These are phyloP conservation scores for Ptilorrhoa leucosticta DNA, from an alignment of 2,113 vertebrate species.

Conservation along the genomic window DNA sequence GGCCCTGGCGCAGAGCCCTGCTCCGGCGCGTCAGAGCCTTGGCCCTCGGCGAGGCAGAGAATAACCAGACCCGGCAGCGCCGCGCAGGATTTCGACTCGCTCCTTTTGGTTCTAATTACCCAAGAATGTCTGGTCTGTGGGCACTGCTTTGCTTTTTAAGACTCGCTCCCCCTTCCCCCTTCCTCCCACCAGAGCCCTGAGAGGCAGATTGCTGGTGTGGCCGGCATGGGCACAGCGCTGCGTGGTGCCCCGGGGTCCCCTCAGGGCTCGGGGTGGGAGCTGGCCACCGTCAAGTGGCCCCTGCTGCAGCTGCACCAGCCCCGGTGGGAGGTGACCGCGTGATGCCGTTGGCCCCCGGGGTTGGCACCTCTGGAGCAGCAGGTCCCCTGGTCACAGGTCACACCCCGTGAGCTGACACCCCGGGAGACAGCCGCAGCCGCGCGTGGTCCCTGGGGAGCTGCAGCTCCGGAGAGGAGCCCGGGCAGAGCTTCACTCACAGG, in stretches of 20 bases:
- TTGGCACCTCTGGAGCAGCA: background rate
- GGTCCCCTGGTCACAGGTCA: background rate
- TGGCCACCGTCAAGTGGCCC: rapidly evolving
- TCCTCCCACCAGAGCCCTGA: background rate
- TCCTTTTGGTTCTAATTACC: conserved; percentile 56
- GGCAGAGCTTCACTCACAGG: background rate
- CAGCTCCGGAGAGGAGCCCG: background rate
- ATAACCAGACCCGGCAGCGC: background rate
- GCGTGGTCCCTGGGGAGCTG: background rate
- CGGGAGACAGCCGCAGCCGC: rapidly evolving
- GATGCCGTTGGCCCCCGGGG: background rate
- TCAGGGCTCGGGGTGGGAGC: background rate
- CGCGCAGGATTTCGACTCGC: background rate
- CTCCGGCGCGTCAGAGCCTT: background rate
- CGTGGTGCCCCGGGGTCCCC: rapidly evolving
- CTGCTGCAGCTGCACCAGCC: rapidly evolving
- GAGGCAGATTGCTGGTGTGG: background rate
- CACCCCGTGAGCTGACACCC: background rate
- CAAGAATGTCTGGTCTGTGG: conserved; percentile 52
- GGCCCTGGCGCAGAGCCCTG: background rate
- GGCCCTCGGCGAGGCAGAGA: background rate
- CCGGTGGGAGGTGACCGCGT: rapidly evolving
- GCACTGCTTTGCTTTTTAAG: background rate
- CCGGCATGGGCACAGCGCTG: rapidly evolving
- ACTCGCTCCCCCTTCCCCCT: background rate